Evolutionary conservation across 2,797 vertebrate genomes (phyloP), one percentile per base, ranked within the genome.

Genomic region (Masticophis lateralis): DNA sequence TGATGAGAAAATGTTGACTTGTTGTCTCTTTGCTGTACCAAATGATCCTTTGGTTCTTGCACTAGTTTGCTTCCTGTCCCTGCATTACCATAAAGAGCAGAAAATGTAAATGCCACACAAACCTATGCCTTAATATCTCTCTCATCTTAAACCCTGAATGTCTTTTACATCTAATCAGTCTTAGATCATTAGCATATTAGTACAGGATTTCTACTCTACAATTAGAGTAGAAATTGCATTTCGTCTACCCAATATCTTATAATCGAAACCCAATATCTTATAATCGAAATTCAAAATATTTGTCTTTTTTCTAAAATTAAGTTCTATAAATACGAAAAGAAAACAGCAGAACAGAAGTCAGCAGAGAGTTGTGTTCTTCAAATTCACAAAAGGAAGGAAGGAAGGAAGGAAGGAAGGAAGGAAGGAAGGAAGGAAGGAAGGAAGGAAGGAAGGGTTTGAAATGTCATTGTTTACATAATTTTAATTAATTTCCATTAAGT

Each of bases 401-500:
- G 87, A 90, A 89, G 55, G 37, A 95, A 92, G 93, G 63, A 91
- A 95, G 93, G 9, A 27, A 27, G 59, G 59, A 25, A 60, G 59
- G 59, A 25, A 60, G 22, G 59, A 10, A 60, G 59, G 59, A 25
- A 60, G 59, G 59, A 8, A 60, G 59, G 59, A 22, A 60, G 95
- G 59, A 25, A 60, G 59, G 59, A 25, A 25, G 59, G 59, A 25
- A 60, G 60, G 27, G 96, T 94, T 95, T 95, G 94, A 94, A 94
- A 95, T 93, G 95, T 95, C 32, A 47, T 86, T 86, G 94, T 96
- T 96, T 96, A 96, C 90, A 96, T 94, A 20, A 93, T 96, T 96
- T 97, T 96, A 97, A 96, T 97, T 96, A 96, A 96, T 90, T 96
- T 96, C 94, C 92, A 95, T 91, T 94, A 94, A 97, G 28, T 86